Percentiles rank a stretch among this genome's conserved stretches.
Evolutionary conservation across 2,113 vertebrate genomes (phyloP).

Genomic region (Coturnix japonica): DNA sequence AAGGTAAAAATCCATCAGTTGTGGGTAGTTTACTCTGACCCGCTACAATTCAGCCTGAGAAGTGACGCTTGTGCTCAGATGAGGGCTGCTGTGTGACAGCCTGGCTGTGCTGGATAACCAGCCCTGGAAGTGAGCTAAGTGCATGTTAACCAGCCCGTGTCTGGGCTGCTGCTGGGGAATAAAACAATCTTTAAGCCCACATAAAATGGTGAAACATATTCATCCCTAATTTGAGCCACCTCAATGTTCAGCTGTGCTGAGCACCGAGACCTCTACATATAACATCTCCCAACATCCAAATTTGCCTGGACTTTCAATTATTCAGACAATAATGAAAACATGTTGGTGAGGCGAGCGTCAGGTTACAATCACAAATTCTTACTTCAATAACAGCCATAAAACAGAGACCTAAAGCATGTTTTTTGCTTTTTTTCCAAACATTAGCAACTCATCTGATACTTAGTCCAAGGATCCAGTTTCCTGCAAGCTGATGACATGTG

Average conservation of each 20-base stretch:
- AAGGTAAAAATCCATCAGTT: fast-evolving
- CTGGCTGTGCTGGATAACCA: background rate
- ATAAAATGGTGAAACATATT: background rate
- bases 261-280: background rate
- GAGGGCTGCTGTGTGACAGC: background rate
- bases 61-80: background rate
- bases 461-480: slow-evolving; percentile 76
- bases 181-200: background rate
- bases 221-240: background rate
- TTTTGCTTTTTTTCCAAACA: slow-evolving; percentile 73
- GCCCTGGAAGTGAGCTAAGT: background rate
- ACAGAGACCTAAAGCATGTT: slow-evolving; percentile 75
- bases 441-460: slow-evolving; percentile 84
- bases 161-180: background rate
- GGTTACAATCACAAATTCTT: slow-evolving; percentile 76
- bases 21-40: fast-evolving
- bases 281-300: slow-evolving; percentile 21
- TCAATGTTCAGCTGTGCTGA: background rate
- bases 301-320: slow-evolving; percentile 80
- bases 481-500: slow-evolving; percentile 70
- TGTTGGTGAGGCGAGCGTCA: slow-evolving; percentile 28
- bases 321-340: slow-evolving; percentile 62
- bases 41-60: background rate
- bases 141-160: background rate
- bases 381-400: slow-evolving; percentile 81